Percentiles rank a stretch among this genome's conserved stretches.
Conservation (phyloP, 1,140 invertebrate species). For the Bilobella aurantiaca region DNA sequence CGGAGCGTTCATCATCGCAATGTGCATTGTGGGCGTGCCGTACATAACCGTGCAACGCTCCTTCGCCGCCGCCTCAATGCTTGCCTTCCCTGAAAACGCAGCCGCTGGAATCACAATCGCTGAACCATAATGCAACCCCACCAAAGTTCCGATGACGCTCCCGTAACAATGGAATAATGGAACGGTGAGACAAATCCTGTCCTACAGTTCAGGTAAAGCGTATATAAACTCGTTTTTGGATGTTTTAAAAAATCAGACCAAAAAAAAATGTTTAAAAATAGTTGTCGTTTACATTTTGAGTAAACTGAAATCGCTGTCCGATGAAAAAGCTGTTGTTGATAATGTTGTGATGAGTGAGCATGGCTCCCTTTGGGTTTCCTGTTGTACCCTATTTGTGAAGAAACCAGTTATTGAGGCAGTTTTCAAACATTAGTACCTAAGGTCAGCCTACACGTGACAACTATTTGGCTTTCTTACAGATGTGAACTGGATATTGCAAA, state of each 20-base stretch:
- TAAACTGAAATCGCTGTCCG: constrained; percentile 13
- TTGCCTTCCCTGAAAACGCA: constrained; percentile 56
- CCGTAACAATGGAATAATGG: constrained; percentile 90
- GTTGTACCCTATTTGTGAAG: constrained; percentile 44
- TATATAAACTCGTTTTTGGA: background rate
- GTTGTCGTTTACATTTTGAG: background rate
- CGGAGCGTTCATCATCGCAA: constrained; percentile 59
- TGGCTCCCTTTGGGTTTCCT: constrained; percentile 75
- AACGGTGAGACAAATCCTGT: constrained; percentile 59
- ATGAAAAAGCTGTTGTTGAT: constrained; percentile 64
- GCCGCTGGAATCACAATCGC: constrained; percentile 60
- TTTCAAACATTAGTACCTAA: no score
- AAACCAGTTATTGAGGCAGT: background rate
- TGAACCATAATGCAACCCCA: constrained; percentile 44
- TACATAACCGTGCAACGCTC: constrained; percentile 69
- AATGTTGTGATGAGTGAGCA: constrained; percentile 67
- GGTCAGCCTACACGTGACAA: no score
- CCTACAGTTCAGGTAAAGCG: constrained; percentile 1
- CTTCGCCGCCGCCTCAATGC: constrained; percentile 53
- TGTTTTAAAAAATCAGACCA: background rate
- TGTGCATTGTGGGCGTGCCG: constrained; percentile 95
- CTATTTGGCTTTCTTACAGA: constrained; percentile 70
- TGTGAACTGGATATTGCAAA: constrained; percentile 74
- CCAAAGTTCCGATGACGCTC: constrained; percentile 56
- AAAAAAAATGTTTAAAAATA: background rate